Conservation (phyloP, 2,888 invertebrate genomes). For the Cerceris rybyensis region DNA sequence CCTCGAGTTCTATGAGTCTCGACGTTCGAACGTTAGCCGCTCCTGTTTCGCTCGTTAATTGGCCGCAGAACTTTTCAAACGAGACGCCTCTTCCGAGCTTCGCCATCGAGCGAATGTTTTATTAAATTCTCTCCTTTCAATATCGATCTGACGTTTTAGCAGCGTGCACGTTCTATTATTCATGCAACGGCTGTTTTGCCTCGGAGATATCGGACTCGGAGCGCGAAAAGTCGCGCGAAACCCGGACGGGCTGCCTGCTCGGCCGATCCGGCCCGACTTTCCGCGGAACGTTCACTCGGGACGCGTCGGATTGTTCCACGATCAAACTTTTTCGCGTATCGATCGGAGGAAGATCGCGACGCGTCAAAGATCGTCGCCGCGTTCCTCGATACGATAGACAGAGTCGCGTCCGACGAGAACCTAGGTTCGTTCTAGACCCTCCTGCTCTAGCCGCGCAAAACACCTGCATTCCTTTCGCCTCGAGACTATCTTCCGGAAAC, state of each 20-base stretch:
- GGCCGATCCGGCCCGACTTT: too few relatives aligned
- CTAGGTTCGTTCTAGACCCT: too few relatives aligned
- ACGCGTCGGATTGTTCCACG: too few relatives aligned
- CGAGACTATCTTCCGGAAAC: neutral
- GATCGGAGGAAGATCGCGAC: too few relatives aligned
- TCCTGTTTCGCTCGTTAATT: too few relatives aligned
- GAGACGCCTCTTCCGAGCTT: neutral
- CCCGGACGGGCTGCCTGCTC: too few relatives aligned
- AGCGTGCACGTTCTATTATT: neutral
- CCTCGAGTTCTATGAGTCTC: neutral
- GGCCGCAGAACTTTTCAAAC: neutral
- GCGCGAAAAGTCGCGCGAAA: slow-evolving; percentile 2
- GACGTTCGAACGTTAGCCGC: neutral
- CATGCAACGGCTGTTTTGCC: neutral
- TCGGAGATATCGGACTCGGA: slow-evolving; percentile 9
- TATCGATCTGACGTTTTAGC: slow-evolving; percentile 20
- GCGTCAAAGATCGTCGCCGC: too few relatives aligned
- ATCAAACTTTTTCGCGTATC: too few relatives aligned
- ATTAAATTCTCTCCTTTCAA: neutral
- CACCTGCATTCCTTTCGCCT: neutral
- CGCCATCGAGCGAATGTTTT: neutral
- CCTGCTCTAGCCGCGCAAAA: too few relatives aligned
- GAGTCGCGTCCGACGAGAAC: too few relatives aligned
- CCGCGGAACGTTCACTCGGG: too few relatives aligned
- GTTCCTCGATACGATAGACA: too few relatives aligned